phyloP scores from a whole-genome alignment of 2,797 vertebrate species.

The Pseudocheirus occidentalis region DNA sequence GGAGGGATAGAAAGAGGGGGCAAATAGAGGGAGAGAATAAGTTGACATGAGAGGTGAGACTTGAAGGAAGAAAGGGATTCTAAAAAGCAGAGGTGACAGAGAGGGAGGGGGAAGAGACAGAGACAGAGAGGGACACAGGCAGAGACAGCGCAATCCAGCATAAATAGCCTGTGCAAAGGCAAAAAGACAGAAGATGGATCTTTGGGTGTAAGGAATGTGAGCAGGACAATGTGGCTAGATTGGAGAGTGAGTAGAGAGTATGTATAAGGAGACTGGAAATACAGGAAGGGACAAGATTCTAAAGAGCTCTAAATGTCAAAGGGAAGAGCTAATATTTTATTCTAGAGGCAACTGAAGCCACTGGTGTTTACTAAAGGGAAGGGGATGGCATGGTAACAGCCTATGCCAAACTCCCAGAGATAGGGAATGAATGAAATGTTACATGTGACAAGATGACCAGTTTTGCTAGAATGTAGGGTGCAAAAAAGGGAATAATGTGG shows the following conservation, averaged over 20 bases:
- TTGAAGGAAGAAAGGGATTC: neutral
- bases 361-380: neutral
- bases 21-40: neutral
- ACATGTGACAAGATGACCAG: neutral
- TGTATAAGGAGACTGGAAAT: neutral
- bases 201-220: neutral
- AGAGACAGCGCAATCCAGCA: neutral
- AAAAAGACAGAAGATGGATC: neutral
- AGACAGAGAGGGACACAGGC: neutral
- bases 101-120: neutral
- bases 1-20: neutral
- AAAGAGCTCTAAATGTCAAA: neutral
- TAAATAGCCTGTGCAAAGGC: neutral
- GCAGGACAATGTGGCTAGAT: neutral
- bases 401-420: neutral
- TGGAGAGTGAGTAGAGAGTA: neutral
- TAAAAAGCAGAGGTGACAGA: neutral
- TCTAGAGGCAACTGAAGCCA: neutral
- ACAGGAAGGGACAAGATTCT: neutral
- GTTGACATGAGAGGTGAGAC: neutral
- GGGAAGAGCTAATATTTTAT: neutral
- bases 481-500: neutral
- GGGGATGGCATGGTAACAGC: neutral
- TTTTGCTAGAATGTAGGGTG: neutral
- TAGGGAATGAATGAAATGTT: neutral